Evolutionary conservation across 2,888 invertebrate species (phyloP), one percentile per base, ranked within the genome.

Genomic region (Linnaemya tessellans): DNA sequence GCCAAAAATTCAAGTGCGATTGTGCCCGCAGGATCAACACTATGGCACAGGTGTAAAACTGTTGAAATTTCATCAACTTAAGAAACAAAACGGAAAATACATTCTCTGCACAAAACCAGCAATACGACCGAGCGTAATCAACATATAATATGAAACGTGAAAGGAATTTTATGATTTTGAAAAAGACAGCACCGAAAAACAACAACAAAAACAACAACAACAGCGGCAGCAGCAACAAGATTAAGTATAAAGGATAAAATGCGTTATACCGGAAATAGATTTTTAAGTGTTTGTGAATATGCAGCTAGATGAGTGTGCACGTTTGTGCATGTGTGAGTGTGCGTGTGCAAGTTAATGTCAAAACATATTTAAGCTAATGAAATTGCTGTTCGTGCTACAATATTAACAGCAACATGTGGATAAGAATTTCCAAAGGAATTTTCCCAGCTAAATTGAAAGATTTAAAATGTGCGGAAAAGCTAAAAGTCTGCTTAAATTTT

Each of bases 91-190:
- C 30, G 5, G 43, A 68, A 43, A 80, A 75, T 54, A 65, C 58
- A 41, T 60, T 49, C 41, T 51, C 64, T 77, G 35, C 10, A 56
- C 38, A 70, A 70, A 64, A 77, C 49, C 5, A 65, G 46, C 43
- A 54, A 9, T n/a, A 64, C 62, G 49, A 74, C 22, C 15, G 20
- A 71, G 54, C 64, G 43, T 83, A 78, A 83, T 83, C 82, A 83
- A 78, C 77, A 78, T 78, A 84, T 80, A 80, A 80, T 80, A 80
- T 56, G 71, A 77, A 84, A 84, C 84, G 80, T 84, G 84, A 80
- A 65, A 49, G 22, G 84, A 77, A 84, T 84, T 84, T 84, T 71
- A 84, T 80, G 62, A 64, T 73, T 77, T 68, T 65, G 11, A 22
- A 43, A 3, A n/a, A 67, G 54, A 15, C n/a, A 18, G 2, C 30